Evolutionary conservation across 2,113 vertebrate species (phyloP), one percentile per base, ranked within the genome.

Genomic region (Gobio gobio): DNA sequence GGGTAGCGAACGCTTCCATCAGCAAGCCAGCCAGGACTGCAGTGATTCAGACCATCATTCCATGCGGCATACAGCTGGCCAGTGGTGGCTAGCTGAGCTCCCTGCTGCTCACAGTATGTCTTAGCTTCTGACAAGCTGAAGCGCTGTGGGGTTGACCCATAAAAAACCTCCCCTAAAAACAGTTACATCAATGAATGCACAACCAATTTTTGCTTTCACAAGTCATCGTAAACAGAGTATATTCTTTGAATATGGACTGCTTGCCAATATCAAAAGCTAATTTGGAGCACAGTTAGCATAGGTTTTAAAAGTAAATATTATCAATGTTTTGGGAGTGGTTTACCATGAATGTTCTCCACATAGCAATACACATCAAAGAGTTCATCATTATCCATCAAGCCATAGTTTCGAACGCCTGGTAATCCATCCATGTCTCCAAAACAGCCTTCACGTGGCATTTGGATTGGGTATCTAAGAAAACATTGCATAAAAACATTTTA

Each of bases 341-440:
- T 91, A 99, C 98, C 98, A 26, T 96, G 89, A 3, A 95, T 94
- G 18, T 96, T 95, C 90, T 98, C 96, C 0, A 96, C 93, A 0
- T 98, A 99, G 90, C 97, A 99, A 92, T 98, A 98, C 49, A 97
- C 97, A 1, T 99, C 97, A 12, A 96, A 98, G 89, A 95, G 94
- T 89, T 98, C 96, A 68, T 95, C 92, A 0, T 95, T 94, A 22
- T 97, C 95, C 68, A 97, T 89, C 43, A 94, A 90, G 0, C 97
- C 97, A 0, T 97, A 97, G 92, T 96, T 98, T 72, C 97, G 95
- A 85, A 98, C 96, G 2, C 97, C 97, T 0, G 97, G 97, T 29
- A 94, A 88, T 9, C 96, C 96, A 0, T 98, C 96, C 97, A 98
- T 97, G 93, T 98, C 96, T 16, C 97, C 97, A 0, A 96, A 98